These are phyloP conservation scores for Excalfactoria chinensis DNA, from an alignment of 2,113 vertebrate genomes.

Conservation along the genomic window DNA sequence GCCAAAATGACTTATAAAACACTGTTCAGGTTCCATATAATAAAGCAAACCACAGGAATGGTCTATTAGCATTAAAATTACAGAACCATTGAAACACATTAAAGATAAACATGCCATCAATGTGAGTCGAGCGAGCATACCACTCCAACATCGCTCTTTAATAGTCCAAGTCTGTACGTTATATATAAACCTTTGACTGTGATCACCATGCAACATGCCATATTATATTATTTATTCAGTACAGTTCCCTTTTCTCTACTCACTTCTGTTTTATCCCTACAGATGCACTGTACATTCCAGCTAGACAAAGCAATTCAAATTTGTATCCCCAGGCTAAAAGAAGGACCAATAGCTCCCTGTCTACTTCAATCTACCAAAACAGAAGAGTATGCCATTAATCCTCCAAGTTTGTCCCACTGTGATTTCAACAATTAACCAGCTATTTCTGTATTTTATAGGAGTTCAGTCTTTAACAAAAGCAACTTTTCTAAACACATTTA, in stretches of 20 bases:
- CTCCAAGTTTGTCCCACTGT: neutral
- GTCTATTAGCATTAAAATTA: neutral
- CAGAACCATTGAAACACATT: neutral
- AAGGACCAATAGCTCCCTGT: neutral
- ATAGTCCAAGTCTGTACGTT: neutral
- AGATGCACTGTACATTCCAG: neutral
- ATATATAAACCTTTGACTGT: neutral
- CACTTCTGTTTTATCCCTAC: neutral
- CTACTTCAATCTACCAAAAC: neutral
- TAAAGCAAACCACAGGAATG: slow-evolving; percentile 36
- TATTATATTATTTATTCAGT: neutral
- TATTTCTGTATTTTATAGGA: neutral
- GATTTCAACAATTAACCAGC: neutral
- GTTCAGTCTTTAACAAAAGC: neutral
- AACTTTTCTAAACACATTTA: neutral
- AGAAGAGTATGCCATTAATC: neutral
- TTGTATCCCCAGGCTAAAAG: neutral
- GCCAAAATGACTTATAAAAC: slow-evolving; percentile 31
- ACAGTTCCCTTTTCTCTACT: neutral
- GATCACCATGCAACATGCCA: neutral
- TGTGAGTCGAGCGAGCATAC: neutral
- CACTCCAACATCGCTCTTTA: neutral
- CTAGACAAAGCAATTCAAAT: neutral
- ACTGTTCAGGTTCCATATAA: neutral
- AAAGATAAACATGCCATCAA: neutral